Percentiles rank a stretch among this genome's conserved stretches.
These are phyloP conservation scores for Chrysina gloriosa DNA, from an alignment of 2,888 invertebrate species.

Conservation along the genomic window DNA sequence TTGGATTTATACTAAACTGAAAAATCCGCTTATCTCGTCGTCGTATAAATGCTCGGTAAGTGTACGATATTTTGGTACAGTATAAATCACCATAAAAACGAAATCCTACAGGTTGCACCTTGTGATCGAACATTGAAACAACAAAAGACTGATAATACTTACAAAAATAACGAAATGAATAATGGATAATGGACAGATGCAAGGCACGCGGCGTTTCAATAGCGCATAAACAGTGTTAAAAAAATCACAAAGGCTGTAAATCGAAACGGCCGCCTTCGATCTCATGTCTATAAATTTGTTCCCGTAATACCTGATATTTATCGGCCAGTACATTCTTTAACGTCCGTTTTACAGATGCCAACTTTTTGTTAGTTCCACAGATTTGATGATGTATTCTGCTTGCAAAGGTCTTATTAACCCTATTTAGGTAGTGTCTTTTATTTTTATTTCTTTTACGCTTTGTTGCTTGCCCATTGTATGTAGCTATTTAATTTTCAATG, in stretches of 20 bases:
- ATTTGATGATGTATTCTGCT: conserved; percentile 61
- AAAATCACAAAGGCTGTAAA: conserved; percentile 55
- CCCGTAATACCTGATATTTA: conserved; percentile 51
- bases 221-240: conserved; percentile 49
- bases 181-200: conserved; percentile 58
- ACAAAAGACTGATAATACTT: conserved; percentile 36
- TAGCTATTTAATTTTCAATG: conserved; percentile 43
- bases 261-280: conserved; percentile 52
- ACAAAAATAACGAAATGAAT: conserved; percentile 52
- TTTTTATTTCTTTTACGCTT: conserved; percentile 41
- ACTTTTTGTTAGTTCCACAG: conserved; percentile 56
- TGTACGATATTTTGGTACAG: conserved; percentile 5
- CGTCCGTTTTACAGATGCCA: conserved; percentile 57
- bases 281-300: conserved; percentile 59
- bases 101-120: conserved; percentile 46
- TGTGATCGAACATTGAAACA: conserved; percentile 51
- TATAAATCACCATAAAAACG: conserved; percentile 38
- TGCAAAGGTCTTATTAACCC: conserved; percentile 60
- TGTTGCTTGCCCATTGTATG: conserved; percentile 41
- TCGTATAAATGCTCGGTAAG: conserved; percentile 15
- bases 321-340: conserved; percentile 55
- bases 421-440: conserved; percentile 55
- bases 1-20: conserved; percentile 15
- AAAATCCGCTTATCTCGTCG: conserved; percentile 11
- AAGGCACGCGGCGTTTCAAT: conserved; percentile 54